Conservation (phyloP, 2,888 invertebrate species). For the Brachypalpus laphriformis region DNA sequence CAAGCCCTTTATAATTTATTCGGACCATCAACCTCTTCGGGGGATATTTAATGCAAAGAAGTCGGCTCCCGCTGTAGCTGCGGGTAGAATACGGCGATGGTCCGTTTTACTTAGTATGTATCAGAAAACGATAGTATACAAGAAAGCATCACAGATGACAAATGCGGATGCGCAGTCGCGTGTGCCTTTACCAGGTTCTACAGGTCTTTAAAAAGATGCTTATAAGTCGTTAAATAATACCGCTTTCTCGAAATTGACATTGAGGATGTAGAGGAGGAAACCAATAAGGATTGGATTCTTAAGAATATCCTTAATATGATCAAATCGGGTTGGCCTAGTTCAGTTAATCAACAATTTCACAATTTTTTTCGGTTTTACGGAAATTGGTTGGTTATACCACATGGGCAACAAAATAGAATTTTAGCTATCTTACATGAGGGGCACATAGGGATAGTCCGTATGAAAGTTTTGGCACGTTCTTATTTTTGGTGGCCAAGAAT, state of each 20-base stretch:
- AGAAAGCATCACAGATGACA: no score
- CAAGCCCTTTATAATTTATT: no score
- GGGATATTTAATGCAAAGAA: conserved; percentile 44
- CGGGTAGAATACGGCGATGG: not conserved
- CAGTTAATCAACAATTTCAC: not conserved
- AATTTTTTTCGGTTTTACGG: not conserved
- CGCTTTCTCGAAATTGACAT: no score
- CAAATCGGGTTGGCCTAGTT: not conserved
- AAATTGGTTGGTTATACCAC: conserved; percentile 66
- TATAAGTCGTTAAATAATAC: no score
- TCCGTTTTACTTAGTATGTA: no score
- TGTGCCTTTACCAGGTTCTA: no score
- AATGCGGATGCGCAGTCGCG: no score
- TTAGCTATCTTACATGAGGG: conserved; percentile 68
- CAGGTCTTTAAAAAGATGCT: no score
- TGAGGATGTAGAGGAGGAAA: not conserved
- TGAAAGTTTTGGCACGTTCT: conserved; percentile 75
- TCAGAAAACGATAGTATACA: no score
- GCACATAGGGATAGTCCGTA: conserved; percentile 76
- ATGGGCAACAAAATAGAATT: conserved; percentile 29
- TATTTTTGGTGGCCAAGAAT: conserved; percentile 76
- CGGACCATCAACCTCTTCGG: conserved; percentile 45
- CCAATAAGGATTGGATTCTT: conserved; percentile 1
- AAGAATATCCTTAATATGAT: not conserved
- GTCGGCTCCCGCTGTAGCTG: not conserved